Percentiles rank a stretch among this genome's conserved stretches.
Conservation (phyloP, 1,140 invertebrate species). For the Aricia agestis region DNA sequence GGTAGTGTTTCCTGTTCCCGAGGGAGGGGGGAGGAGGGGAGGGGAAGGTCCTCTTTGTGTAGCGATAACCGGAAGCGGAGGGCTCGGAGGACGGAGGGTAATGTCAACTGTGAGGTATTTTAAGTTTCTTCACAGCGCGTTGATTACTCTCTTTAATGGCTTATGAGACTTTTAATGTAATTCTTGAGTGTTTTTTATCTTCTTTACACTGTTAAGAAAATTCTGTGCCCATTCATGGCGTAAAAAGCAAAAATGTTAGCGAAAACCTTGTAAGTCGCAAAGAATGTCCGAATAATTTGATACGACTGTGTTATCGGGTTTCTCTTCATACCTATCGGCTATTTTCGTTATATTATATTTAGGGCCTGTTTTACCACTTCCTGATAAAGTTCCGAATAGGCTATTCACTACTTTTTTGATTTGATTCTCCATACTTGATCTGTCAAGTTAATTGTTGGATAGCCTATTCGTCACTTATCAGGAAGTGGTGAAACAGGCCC, state of each 20-base stretch:
- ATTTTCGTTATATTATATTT: no score
- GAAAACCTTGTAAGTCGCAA: no score
- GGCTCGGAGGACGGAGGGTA: constrained; percentile 67
- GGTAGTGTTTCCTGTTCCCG: constrained; percentile 73
- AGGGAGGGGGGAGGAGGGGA: constrained; percentile 39
- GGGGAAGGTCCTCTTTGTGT: constrained; percentile 62
- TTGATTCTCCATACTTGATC: no score
- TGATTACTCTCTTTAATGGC: constrained; percentile 53
- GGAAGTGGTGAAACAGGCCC: no score
- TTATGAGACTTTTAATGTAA: constrained; percentile 41
- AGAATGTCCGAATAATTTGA: no score
- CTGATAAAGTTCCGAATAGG: no score
- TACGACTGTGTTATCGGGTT: no score
- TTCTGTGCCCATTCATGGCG: background rate
- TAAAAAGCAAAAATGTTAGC: background rate
- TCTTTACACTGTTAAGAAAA: constrained; percentile 17
- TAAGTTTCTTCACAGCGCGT: constrained; percentile 65
- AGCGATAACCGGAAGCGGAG: constrained; percentile 72
- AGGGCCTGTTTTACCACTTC: no score
- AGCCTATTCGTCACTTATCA: no score
- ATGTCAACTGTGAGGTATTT: constrained; percentile 70
- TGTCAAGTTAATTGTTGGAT: no score
- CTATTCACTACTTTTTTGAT: no score
- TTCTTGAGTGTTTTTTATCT: constrained; percentile 25
- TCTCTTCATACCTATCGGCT: no score